Conservation (phyloP, 1,140 invertebrate species). For the Diorhabda elongata region DNA sequence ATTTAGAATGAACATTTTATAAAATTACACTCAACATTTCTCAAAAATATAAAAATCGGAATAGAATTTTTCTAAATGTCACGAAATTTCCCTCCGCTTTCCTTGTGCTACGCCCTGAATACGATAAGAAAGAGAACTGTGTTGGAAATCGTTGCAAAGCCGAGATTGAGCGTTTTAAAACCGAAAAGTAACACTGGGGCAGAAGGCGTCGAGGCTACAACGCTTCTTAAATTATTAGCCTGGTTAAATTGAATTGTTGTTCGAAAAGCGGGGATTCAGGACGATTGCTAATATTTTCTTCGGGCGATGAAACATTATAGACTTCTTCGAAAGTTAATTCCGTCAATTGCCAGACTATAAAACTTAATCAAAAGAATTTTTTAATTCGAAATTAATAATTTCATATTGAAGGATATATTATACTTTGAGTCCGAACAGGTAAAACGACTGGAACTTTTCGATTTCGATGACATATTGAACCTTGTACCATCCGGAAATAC, state of each 20-base stretch:
- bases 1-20: too few species aligned
- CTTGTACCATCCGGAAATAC: neutral
- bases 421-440: neutral
- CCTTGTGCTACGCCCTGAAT: slow-evolving; percentile 32
- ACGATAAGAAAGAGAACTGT: slow-evolving; percentile 26
- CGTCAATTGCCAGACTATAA: neutral
- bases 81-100: slow-evolving; percentile 4
- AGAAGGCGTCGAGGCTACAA: slow-evolving; percentile 14
- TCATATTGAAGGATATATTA: neutral
- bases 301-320: neutral
- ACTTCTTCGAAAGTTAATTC: neutral
- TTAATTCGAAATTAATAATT: neutral
- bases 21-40: too few species aligned
- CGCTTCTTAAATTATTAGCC: slow-evolving; percentile 29
- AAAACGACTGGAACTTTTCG: neutral
- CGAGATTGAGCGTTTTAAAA: slow-evolving; percentile 23
- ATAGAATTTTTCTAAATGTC: too few species aligned
- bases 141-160: slow-evolving; percentile 19
- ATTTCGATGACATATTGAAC: neutral
- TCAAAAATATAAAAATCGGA: too few species aligned
- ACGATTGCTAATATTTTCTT: neutral
- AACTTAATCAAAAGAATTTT: neutral
- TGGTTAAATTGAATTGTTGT: slow-evolving; percentile 16
- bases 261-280: neutral
- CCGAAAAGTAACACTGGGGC: slow-evolving; percentile 26